phyloP scores from a whole-genome alignment of 2,113 vertebrate genomes.

The Helogale parvula region DNA sequence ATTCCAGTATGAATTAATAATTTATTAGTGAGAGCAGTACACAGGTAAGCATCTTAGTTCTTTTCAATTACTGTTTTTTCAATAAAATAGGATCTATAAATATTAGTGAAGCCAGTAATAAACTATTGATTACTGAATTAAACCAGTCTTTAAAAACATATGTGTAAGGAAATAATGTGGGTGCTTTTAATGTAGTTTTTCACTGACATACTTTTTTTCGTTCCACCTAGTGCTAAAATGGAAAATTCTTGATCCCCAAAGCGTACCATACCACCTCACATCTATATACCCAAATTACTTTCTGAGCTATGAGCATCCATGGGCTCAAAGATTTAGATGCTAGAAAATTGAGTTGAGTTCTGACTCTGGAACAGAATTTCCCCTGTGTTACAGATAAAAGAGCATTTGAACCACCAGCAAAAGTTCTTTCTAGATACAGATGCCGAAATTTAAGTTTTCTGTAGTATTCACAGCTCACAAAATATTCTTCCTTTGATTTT shows the following conservation, averaged over 20 bases:
- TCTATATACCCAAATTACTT: neutral
- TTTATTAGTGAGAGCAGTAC: neutral
- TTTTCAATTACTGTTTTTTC: conserved; percentile 39
- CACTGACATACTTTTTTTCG: neutral
- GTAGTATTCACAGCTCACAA: neutral
- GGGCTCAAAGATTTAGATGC: neutral
- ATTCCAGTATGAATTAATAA: neutral
- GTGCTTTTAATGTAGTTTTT: neutral
- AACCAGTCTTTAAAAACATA: conserved; percentile 6
- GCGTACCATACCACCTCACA: neutral
- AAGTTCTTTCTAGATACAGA: neutral
- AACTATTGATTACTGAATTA: conserved; percentile 10
- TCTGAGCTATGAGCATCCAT: neutral
- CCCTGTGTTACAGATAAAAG: neutral
- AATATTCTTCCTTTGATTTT: neutral
- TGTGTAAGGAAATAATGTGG: neutral
- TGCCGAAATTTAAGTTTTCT: neutral
- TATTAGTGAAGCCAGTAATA: conserved; percentile 11
- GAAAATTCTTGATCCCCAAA: neutral
- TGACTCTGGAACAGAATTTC: neutral
- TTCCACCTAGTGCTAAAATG: neutral
- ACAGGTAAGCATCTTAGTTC: neutral
- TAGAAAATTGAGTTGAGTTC: neutral
- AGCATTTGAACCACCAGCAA: neutral
- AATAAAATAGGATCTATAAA: conserved; percentile 17